A percentile compares a stretch with the other conserved stretches of the same genome.
These are phyloP conservation scores for Panorpa germanica DNA, from an alignment of 2,888 invertebrate species.

Conservation along the genomic window DNA sequence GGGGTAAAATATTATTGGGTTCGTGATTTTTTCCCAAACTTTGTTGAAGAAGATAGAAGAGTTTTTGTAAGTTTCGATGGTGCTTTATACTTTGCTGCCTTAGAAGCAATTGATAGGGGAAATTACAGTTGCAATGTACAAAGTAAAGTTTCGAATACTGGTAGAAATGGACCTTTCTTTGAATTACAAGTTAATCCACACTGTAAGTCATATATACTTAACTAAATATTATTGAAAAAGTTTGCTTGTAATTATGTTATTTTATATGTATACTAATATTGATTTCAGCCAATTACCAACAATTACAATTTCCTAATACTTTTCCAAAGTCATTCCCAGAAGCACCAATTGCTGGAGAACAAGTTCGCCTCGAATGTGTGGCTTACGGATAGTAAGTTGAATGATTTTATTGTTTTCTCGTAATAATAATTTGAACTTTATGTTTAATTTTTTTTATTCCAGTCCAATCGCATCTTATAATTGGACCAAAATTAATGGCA, in stretches of 20 bases:
- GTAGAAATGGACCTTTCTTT: conserved; percentile 81
- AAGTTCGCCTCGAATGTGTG: conserved; percentile 83
- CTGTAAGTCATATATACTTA: conserved; percentile 31
- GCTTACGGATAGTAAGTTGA: conserved; percentile 92
- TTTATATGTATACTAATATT: conserved; percentile 7
- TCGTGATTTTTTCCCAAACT: conserved; percentile 73
- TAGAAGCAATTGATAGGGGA: conserved; percentile 78
- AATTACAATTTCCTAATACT: conserved; percentile 80
- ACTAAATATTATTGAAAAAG: conserved; percentile 4
- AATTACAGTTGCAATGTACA: conserved; percentile 86
- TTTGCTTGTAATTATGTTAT: conserved; percentile 8
- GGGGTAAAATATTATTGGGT: conserved; percentile 83
- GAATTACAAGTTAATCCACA: conserved; percentile 63
- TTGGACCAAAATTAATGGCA: conserved; percentile 66
- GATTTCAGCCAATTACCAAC: conserved; percentile 63
- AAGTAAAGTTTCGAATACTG: conserved; percentile 69
- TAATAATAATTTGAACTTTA: conserved; percentile 12
- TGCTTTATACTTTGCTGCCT: conserved; percentile 82
- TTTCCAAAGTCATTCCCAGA: conserved; percentile 94
- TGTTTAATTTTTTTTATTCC: too few relatives aligned
- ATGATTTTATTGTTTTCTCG: conserved; percentile 14
- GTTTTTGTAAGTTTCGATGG: conserved; percentile 91
- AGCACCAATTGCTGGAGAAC: conserved; percentile 75
- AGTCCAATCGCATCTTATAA: conserved; percentile 83
- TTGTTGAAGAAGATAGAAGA: conserved; percentile 81